phyloP scores from a whole-genome alignment of 2,113 vertebrate genomes.

The Larimichthys polyactis region DNA sequence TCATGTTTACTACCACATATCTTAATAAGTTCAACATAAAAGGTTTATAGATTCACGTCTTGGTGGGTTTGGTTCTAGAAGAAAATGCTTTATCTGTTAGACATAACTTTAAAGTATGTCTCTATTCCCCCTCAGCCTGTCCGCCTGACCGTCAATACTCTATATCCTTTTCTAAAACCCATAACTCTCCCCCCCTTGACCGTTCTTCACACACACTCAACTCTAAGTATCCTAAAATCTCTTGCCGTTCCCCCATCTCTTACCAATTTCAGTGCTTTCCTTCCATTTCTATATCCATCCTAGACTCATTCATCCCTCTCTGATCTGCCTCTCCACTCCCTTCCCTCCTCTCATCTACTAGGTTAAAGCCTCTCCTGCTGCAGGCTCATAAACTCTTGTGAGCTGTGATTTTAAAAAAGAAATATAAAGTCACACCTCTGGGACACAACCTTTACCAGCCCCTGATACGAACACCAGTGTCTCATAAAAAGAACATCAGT shows the following conservation, averaged over 20 bases:
- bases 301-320: conserved; percentile 11
- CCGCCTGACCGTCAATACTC: neutral
- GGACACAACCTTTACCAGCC: neutral
- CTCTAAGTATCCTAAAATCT: conserved; percentile 7
- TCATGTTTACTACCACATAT: too few relatives aligned
- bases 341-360: neutral
- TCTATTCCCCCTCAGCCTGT: neutral
- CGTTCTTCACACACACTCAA: conserved; percentile 1
- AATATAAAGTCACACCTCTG: conserved; percentile 1
- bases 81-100: conserved; percentile 2
- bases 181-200: neutral
- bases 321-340: conserved; percentile 1
- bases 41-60: too few relatives aligned
- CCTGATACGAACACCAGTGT: neutral
- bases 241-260: neutral
- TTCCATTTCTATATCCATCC: conserved; percentile 26
- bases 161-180: conserved; percentile 1
- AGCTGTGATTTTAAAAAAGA: neutral
- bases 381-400: neutral
- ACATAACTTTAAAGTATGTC: neutral
- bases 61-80: too few relatives aligned
- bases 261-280: neutral
- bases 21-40: too few relatives aligned
- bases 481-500: neutral
- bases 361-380: neutral